Conservation (phyloP, 2,888 invertebrate species). For the Nomada lathburiana region DNA sequence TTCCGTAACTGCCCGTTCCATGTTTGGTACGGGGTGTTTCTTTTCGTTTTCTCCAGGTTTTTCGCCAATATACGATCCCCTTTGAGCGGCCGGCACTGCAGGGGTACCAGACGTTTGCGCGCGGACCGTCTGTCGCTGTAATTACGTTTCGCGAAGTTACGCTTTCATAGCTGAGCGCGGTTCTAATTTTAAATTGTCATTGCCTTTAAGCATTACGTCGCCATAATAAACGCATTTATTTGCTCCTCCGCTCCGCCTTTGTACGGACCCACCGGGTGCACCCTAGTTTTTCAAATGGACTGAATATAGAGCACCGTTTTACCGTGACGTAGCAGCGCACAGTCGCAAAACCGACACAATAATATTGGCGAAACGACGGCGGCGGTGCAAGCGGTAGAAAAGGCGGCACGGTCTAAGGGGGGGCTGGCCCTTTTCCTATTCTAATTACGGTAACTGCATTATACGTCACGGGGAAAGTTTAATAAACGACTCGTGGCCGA, state of each 20-base stretch:
- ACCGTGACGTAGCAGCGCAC: background rate
- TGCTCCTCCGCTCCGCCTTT: slow-evolving; percentile 35
- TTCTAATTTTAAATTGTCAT: slow-evolving; percentile 57
- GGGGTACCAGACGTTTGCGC: background rate
- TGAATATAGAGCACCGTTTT: slow-evolving; percentile 53
- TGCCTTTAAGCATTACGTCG: slow-evolving; percentile 35
- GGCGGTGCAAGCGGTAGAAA: background rate
- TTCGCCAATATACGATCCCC: slow-evolving; percentile 7
- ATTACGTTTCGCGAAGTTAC: slow-evolving; percentile 45
- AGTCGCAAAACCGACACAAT: slow-evolving; percentile 28
- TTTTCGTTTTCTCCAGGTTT: background rate
- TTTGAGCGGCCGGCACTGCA: slow-evolving; percentile 5
- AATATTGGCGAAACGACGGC: slow-evolving; percentile 14
- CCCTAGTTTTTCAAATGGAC: slow-evolving; percentile 42
- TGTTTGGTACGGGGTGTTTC: background rate
- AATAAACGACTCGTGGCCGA: slow-evolving; percentile 49
- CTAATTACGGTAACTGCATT: slow-evolving; percentile 61
- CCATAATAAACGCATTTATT: slow-evolving; percentile 56
- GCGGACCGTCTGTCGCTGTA: slow-evolving; percentile 24
- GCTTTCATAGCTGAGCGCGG: slow-evolving; percentile 26
- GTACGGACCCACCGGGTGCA: slow-evolving; percentile 9
- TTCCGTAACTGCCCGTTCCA: background rate
- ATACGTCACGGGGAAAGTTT: slow-evolving; percentile 45
- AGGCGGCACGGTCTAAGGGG: background rate
- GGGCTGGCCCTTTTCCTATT: slow-evolving; percentile 16